Percentiles rank a stretch among this genome's conserved stretches.
Conservation (phyloP, 2,888 invertebrate species). For the Tipula unca region DNA sequence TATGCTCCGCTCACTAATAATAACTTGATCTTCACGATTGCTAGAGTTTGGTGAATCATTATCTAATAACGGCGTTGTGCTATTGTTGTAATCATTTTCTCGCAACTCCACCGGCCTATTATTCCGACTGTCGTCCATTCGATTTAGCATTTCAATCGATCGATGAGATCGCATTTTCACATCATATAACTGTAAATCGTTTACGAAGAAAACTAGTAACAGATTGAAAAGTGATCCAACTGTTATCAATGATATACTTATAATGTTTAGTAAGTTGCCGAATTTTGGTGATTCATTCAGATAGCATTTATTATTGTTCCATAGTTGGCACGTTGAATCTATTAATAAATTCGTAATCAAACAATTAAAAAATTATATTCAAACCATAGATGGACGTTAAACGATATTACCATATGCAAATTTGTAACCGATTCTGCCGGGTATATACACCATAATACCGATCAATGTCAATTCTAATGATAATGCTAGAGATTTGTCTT, state of each 20-base stretch:
- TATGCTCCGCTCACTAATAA: neutral
- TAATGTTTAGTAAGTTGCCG: conserved; percentile 44
- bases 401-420: neutral
- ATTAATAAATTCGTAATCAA: conserved; percentile 19
- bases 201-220: conserved; percentile 42
- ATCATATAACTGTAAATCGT: conserved; percentile 32
- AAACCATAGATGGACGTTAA: neutral
- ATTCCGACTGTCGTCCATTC: neutral
- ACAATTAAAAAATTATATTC: neutral
- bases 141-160: neutral
- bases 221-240: conserved; percentile 42
- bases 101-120: neutral
- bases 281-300: conserved; percentile 43
- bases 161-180: neutral
- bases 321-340: conserved; percentile 44
- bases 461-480: conserved; percentile 48
- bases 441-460: conserved; percentile 50
- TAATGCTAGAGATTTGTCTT: conserved; percentile 54
- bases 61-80: neutral
- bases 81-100: neutral
- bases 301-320: conserved; percentile 41
- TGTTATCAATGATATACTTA: conserved; percentile 41
- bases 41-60: neutral
- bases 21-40: neutral
- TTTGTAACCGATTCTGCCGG: conserved; percentile 52